These are phyloP conservation scores for Drosophila sturtevanti DNA, from an alignment of 1,140 invertebrate species.

Conservation along the genomic window DNA sequence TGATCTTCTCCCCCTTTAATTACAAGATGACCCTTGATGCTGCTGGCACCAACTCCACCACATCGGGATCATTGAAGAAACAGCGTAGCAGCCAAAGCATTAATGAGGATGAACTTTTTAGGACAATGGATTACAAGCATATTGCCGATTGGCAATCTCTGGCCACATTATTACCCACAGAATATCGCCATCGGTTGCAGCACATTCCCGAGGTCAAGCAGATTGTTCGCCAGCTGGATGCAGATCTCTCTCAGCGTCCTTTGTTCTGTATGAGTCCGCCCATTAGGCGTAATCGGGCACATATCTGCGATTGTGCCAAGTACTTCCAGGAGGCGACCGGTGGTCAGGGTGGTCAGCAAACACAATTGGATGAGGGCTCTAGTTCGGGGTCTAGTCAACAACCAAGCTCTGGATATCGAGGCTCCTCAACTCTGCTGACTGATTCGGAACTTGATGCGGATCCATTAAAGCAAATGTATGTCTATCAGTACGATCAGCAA, in stretches of 20 bases:
- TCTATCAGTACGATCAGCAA: constrained; percentile 91
- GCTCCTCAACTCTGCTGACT: constrained; percentile 91
- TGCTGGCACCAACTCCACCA: constrained; percentile 41
- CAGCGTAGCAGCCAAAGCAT: constrained; percentile 88
- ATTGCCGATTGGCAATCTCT: constrained; percentile 96
- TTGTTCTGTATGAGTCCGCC: constrained; percentile 87
- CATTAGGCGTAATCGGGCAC: constrained; percentile 84
- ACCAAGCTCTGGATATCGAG: constrained; percentile 92
- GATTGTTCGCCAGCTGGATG: constrained; percentile 78
- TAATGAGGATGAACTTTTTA: constrained; percentile 90
- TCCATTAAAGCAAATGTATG: constrained; percentile 85
- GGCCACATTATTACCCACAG: constrained; percentile 91
- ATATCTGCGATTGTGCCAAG: constrained; percentile 86
- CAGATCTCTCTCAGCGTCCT: constrained; percentile 85
- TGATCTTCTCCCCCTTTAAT: constrained; percentile 84
- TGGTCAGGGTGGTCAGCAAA: constrained; percentile 42
- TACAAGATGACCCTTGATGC: constrained; percentile 79
- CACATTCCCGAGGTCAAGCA: constrained; percentile 88
- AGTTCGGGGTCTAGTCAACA: constrained; percentile 90
- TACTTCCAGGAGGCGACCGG: constrained; percentile 60
- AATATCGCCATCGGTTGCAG: constrained; percentile 88
- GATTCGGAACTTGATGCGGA: constrained; percentile 87
- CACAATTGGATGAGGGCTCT: constrained; percentile 82
- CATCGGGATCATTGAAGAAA: constrained; percentile 56
- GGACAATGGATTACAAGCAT: constrained; percentile 90